phyloP scores from a whole-genome alignment of 2,113 vertebrate species.

The Neodontobutis hainanensis region DNA sequence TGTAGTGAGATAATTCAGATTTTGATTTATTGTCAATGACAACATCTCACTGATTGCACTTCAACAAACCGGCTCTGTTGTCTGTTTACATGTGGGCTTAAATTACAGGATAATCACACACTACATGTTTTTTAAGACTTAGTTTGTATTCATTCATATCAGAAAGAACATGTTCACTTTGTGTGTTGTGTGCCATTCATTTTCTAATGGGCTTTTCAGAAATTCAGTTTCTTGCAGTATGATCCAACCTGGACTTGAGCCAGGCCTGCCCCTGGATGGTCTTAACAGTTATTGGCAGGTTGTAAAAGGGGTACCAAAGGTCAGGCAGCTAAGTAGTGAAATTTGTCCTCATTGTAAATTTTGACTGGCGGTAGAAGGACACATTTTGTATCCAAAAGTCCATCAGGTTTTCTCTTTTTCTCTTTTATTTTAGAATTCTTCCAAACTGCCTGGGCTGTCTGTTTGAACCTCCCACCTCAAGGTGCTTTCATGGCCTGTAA shows the following conservation, averaged over 20 bases:
- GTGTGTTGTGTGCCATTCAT: too few species aligned
- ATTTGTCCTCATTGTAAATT: constrained; percentile 30
- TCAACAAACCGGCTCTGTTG: constrained; percentile 27
- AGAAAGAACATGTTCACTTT: too few species aligned
- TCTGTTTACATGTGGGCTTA: constrained; percentile 48
- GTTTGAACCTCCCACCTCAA: constrained; percentile 50
- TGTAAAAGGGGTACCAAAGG: constrained; percentile 55
- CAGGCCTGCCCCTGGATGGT: constrained; percentile 31
- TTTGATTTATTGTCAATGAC: constrained; percentile 37
- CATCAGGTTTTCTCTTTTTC: background rate
- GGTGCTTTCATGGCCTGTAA: constrained; percentile 79
- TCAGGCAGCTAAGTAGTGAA: constrained; percentile 33
- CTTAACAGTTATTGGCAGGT: constrained; percentile 50
- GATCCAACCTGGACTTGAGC: constrained; percentile 28
- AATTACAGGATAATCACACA: constrained; percentile 13
- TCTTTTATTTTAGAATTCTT: constrained; percentile 8
- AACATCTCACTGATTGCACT: constrained; percentile 33
- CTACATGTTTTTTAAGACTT: background rate
- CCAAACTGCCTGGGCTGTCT: background rate
- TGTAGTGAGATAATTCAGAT: constrained; percentile 17
- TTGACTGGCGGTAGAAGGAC: constrained; percentile 17
- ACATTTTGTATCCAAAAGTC: constrained; percentile 15
- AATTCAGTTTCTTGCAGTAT: too few species aligned
- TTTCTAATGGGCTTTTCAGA: too few species aligned
- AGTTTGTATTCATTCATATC: too few species aligned